Conservation (phyloP, 2,113 vertebrate species). For the Gambusia affinis region DNA sequence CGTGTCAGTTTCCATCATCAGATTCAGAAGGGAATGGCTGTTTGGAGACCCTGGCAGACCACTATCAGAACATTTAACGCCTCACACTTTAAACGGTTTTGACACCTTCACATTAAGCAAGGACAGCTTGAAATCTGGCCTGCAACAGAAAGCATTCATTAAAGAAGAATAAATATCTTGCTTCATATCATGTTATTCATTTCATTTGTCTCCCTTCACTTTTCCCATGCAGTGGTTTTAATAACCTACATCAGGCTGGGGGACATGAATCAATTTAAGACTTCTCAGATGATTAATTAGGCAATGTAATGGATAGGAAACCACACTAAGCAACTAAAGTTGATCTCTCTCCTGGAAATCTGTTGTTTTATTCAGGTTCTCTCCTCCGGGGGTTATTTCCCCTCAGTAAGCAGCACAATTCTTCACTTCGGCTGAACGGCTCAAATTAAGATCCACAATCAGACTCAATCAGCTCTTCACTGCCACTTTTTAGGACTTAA, state of each 20-base stretch:
- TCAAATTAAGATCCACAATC: conserved; percentile 3
- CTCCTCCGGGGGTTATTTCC: background rate
- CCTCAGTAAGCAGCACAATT: background rate
- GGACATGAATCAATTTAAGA: background rate
- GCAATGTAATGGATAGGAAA: background rate
- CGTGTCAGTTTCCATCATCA: background rate
- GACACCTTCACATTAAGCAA: background rate
- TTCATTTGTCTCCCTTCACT: background rate
- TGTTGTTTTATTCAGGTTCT: background rate
- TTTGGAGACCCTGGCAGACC: background rate
- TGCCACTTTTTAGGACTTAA: conserved; percentile 1
- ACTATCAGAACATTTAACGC: background rate
- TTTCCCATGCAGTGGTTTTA: background rate
- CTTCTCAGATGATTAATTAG: background rate
- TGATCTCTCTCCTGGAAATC: background rate
- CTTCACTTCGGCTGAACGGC: background rate
- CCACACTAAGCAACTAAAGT: background rate
- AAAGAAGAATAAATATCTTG: background rate
- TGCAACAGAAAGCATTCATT: background rate
- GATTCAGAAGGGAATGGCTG: background rate
- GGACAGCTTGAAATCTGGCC: background rate
- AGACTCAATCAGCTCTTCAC: conserved; percentile 21
- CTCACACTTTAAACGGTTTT: background rate
- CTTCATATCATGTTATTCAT: background rate
- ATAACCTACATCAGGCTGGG: background rate